These are phyloP conservation scores for Trachelus tabidus DNA, from an alignment of 2,888 invertebrate species.

Conservation along the genomic window DNA sequence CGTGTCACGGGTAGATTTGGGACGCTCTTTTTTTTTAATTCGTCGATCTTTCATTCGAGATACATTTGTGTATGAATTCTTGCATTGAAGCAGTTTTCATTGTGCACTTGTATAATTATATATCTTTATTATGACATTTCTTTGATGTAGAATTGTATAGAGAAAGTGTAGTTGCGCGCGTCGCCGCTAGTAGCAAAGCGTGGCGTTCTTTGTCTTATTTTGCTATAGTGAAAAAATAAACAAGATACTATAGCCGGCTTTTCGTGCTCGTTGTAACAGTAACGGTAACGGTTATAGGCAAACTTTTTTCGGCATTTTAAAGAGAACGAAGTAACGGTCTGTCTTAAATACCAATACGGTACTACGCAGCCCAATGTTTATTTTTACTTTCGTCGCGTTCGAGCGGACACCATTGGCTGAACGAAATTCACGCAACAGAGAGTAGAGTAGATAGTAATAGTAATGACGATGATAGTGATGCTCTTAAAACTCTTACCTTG, in stretches of 20 bases:
- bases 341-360: not conserved
- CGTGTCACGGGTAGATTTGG: not conserved
- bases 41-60: not conserved
- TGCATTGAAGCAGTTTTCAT: not conserved
- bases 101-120: not conserved
- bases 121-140: not conserved
- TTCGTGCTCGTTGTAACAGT: not conserved
- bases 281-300: not conserved
- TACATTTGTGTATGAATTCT: not conserved
- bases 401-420: not conserved
- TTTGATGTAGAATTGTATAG: not conserved
- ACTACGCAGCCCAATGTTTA: not conserved
- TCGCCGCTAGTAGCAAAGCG: not conserved
- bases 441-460: not conserved
- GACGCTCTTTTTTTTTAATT: not conserved
- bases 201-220: not conserved
- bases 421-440: not conserved
- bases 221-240: not conserved
- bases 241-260: not conserved
- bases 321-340: not conserved
- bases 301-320: conserved; percentile 1
- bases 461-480: not conserved
- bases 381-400: not conserved
- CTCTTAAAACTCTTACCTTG: not conserved
- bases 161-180: not conserved